Evolutionary conservation across 1,140 invertebrate species (phyloP), one percentile per base, ranked within the genome.

Genomic region (Matsumurasca onukii): DNA sequence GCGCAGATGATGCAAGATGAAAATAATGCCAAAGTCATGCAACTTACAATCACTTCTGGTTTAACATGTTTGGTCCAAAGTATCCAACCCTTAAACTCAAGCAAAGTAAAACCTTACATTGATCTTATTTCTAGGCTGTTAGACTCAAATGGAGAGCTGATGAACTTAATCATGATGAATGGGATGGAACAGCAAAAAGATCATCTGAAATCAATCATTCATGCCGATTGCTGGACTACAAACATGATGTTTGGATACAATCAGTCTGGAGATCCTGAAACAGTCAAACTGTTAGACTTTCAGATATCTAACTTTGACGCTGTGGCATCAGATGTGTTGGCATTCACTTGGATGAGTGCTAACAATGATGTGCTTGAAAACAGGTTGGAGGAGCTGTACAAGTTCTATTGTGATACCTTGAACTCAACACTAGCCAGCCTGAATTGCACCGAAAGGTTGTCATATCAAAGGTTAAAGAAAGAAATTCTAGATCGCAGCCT

Each of bases 211-310:
- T 12, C 9, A 12, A 17, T 52, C 20, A 20, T 52, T 22, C 49
- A 52, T 12, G 9, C 12, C 5, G 49, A 52, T 20, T 52, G 49
- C 20, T 52, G 20, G 5, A 20, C 9, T 5, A 20, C 49, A 22
- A 52, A 52, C 22, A 52, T 52, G 49, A 52, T 52, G 49, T 52
- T 52, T 22, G 22, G 20, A 22, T 22, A 52, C 49, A 20, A 52
- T 20, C 5, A 52, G 5, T 52, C 20, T 52, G 49, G 49, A 12
- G 3, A 12, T 17, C 12, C 3, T 15, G 12, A 12, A 52, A 12
- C 49, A 17, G 20, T 15, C 49, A 52, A 15, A 52, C 5, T 52
- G 5, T 17, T 52, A 15, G 49, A 52, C 20, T 52, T 52, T 22
- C 49, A 52, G 22, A 22, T 12, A 22, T 52, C 3, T 52, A 5